phyloP scores from a whole-genome alignment of 64 coral and sea anemone genomes.

The Hydrozoanthus tunicans region DNA sequence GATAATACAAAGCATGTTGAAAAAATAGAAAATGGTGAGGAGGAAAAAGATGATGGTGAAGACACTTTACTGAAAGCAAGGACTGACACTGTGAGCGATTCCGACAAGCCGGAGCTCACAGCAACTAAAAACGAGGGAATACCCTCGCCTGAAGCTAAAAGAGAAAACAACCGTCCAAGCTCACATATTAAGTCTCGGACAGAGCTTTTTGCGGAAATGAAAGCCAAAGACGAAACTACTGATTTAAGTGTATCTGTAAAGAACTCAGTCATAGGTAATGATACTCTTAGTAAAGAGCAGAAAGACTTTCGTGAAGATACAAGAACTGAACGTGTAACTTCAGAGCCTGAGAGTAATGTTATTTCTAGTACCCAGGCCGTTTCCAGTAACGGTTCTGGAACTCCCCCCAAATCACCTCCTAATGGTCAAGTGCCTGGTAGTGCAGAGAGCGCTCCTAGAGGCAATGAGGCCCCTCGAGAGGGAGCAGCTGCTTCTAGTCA shows the following conservation, averaged over 20 bases:
- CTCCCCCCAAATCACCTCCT: not conserved
- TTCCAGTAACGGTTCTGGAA: not conserved
- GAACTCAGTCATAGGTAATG: slow-evolving; percentile 78
- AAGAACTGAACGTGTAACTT: not conserved
- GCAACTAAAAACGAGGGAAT: not conserved
- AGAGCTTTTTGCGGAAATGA: slow-evolving; percentile 63
- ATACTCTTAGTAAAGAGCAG: slow-evolving; percentile 5
- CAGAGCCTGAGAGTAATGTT: slow-evolving; percentile 15
- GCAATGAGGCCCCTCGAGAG: not conserved
- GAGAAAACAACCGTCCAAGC: not conserved
- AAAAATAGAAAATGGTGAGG: not conserved
- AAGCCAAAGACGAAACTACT: slow-evolving; percentile 69
- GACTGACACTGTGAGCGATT: not conserved
- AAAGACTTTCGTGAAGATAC: not conserved
- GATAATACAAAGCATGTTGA: slow-evolving; percentile 3
- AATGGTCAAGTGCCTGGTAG: not conserved
- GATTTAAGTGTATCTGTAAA: slow-evolving; percentile 81
- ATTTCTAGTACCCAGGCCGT: slow-evolving; percentile 38
- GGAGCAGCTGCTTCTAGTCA: slow-evolving; percentile 15
- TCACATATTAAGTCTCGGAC: slow-evolving; percentile 13
- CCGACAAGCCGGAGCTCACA: not conserved
- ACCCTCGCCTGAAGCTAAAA: slow-evolving; percentile 17
- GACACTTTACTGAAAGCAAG: not conserved
- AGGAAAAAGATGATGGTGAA: not conserved
- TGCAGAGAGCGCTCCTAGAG: not conserved